Evolutionary conservation across 2,113 vertebrate species (phyloP).

Genomic region (Petroica traversi): DNA sequence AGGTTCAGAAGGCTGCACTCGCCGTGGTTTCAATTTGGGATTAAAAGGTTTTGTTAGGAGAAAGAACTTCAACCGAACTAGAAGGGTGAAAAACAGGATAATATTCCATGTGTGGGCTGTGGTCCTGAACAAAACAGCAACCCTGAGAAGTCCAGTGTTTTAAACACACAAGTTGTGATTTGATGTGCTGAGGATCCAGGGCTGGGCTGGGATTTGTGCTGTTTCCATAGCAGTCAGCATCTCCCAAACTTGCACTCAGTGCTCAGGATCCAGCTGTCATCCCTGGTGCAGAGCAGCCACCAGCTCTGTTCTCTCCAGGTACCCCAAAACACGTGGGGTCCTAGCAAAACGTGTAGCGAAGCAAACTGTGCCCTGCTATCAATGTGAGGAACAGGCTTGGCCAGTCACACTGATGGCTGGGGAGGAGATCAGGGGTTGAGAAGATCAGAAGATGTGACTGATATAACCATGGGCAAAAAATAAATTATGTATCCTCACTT

Average conservation of each 20-base stretch:
- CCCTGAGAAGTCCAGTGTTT: neutral
- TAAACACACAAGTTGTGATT: neutral
- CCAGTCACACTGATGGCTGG: neutral
- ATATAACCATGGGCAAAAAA: neutral
- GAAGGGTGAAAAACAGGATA: neutral
- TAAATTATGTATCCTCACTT: neutral
- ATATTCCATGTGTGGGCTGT: neutral
- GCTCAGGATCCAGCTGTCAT: neutral
- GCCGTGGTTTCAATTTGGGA: slow-evolving; percentile 31
- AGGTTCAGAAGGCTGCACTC: neutral
- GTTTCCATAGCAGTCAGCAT: neutral
- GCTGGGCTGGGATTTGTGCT: neutral
- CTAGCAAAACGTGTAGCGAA: neutral
- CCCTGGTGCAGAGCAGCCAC: neutral
- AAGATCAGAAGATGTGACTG: neutral
- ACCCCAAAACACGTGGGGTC: neutral
- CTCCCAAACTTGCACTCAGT: neutral
- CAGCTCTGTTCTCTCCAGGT: neutral
- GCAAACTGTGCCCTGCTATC: neutral
- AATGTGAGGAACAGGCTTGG: neutral
- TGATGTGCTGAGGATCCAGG: neutral
- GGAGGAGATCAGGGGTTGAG: neutral
- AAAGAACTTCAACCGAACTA: neutral
- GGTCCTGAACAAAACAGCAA: neutral
- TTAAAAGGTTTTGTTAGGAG: slow-evolving; percentile 25